A percentile compares a stretch with the other conserved stretches of the same genome.
Conservation (phyloP, 1,140 invertebrate species). For the Semibalanus balanoides region DNA sequence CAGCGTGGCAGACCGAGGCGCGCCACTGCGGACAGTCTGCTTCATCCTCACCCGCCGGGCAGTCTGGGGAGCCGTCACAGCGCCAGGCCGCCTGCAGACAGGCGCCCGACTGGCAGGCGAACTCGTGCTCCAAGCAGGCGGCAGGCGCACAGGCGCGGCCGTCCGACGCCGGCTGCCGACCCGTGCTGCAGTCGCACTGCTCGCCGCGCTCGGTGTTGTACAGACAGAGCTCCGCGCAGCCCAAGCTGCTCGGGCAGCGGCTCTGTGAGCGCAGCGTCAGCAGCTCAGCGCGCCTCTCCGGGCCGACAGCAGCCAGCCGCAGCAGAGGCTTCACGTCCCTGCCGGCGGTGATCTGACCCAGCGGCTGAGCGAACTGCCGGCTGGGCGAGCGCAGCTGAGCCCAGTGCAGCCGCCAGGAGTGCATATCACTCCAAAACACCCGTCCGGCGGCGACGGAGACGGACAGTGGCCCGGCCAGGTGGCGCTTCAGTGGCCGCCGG, state of each 20-base stretch:
- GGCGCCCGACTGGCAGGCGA: neutral
- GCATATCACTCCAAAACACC: neutral
- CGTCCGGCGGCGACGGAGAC: neutral
- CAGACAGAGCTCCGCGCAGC: conserved; percentile 63
- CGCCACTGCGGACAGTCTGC: conserved; percentile 25
- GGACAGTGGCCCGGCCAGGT: neutral
- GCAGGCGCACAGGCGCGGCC: conserved; percentile 39
- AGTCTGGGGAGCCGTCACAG: conserved; percentile 33
- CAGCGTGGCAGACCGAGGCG: conserved; percentile 1
- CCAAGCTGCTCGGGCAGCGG: conserved; percentile 20
- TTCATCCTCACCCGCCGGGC: conserved; percentile 37
- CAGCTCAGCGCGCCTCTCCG: neutral
- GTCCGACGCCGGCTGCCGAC: conserved; percentile 37
- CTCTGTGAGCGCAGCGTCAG: neutral
- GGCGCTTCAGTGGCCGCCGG: conserved; percentile 17
- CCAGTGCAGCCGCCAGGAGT: neutral
- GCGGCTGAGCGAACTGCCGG: neutral
- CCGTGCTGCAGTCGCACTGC: conserved; percentile 56
- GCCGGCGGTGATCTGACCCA: neutral
- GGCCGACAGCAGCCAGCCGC: neutral
- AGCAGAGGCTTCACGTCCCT: neutral
- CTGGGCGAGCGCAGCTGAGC: neutral
- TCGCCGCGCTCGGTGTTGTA: conserved; percentile 46
- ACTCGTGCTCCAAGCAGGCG: neutral
- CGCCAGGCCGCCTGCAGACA: neutral